Conservation (phyloP, 2,888 invertebrate genomes). For the Poecilus cupreus region DNA sequence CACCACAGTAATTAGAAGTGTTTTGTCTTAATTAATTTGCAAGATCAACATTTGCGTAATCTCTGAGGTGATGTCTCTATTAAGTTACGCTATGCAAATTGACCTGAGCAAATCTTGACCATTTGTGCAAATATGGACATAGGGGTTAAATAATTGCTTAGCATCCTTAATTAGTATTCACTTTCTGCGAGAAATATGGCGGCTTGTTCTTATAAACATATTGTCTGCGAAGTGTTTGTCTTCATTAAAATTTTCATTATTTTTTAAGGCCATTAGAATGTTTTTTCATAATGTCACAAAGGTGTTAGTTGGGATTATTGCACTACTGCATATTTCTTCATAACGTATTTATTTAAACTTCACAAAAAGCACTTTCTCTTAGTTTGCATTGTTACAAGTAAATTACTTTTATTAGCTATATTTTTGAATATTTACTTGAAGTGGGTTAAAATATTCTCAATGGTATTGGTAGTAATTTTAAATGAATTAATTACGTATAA, state of each 20-base stretch:
- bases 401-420: too few relatives aligned
- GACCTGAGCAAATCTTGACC: neutral
- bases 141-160: constrained; percentile 5
- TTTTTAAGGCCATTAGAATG: neutral
- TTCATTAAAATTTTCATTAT: neutral
- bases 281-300: neutral
- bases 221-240: neutral
- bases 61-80: neutral
- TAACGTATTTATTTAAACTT: too few relatives aligned
- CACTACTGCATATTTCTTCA: too few relatives aligned
- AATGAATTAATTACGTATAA: too few relatives aligned
- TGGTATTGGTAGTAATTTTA: too few relatives aligned
- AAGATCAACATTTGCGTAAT: neutral
- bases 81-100: constrained; percentile 10
- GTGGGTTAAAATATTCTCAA: too few relatives aligned
- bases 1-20: too few relatives aligned
- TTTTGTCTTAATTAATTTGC: neutral
- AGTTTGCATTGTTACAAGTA: too few relatives aligned
- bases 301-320: too few relatives aligned
- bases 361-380: too few relatives aligned
- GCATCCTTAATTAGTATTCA: neutral
- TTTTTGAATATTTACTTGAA: too few relatives aligned
- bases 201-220: neutral
- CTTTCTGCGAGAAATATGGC: neutral
- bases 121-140: neutral